Evolutionary conservation across 2,888 invertebrate genomes (phyloP).

Genomic region (Taphrorychus bicolor): DNA sequence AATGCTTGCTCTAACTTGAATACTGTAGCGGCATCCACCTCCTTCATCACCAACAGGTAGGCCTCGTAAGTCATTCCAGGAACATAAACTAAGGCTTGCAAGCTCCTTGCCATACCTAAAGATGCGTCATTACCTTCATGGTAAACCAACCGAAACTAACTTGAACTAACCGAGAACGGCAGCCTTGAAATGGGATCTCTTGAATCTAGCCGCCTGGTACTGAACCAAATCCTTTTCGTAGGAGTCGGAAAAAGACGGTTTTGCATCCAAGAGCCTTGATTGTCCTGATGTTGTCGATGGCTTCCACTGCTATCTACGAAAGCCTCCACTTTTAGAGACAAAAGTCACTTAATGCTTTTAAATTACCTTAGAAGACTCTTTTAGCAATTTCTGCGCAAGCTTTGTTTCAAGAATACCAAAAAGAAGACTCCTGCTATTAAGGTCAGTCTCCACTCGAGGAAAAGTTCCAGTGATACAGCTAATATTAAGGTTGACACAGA

Average conservation of each 20-base stretch:
- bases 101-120: conserved; percentile 64
- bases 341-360: too few relatives aligned
- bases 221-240: conserved; percentile 68
- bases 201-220: conserved; percentile 66
- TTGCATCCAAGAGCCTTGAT: conserved; percentile 76
- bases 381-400: conserved; percentile 73
- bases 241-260: conserved; percentile 66
- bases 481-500: conserved; percentile 72
- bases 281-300: conserved; percentile 76
- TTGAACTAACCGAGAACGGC: conserved; percentile 67
- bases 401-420: conserved; percentile 72
- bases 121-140: too few relatives aligned
- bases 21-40: conserved; percentile 66
- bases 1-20: conserved; percentile 71
- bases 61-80: conserved; percentile 77
- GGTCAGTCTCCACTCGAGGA: conserved; percentile 76
- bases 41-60: conserved; percentile 67
- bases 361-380: conserved; percentile 77
- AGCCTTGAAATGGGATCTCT: conserved; percentile 70
- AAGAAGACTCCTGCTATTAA: conserved; percentile 73
- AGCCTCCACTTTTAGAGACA: too few relatives aligned
- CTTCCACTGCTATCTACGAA: conserved; percentile 76
- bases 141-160: too few relatives aligned
- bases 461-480: conserved; percentile 68
- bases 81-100: conserved; percentile 74